These are phyloP conservation scores for Axea sp. DNA, from an alignment of 2,888 invertebrate genomes.

Conservation along the genomic window DNA sequence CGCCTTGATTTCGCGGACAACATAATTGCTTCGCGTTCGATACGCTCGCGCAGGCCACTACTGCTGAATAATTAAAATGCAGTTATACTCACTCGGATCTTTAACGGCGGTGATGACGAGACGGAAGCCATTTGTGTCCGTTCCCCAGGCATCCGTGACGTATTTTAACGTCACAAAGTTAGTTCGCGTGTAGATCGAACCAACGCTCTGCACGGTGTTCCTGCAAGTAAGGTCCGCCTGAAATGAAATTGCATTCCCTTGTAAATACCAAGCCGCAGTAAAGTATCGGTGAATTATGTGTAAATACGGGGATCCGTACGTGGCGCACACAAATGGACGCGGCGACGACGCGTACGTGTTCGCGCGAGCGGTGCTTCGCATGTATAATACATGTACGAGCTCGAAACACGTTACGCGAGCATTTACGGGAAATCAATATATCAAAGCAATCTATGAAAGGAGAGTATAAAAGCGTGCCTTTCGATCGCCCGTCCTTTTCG, in stretches of 20 bases:
- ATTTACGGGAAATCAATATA: constrained; percentile 55
- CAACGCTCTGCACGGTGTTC: constrained; percentile 93
- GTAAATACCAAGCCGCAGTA: constrained; percentile 48
- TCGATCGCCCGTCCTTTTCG: too few species aligned
- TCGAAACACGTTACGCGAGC: constrained; percentile 34
- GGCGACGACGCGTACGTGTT: constrained; percentile 1
- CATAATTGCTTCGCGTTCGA: too few species aligned
- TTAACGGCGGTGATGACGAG: constrained; percentile 96
- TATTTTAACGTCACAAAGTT: constrained; percentile 97
- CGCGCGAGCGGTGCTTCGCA: constrained; percentile 17
- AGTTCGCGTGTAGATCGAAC: constrained; percentile 93
- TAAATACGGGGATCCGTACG: constrained; percentile 26
- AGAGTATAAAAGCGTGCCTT: constrained; percentile 7
- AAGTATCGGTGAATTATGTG: constrained; percentile 55
- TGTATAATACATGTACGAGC: constrained; percentile 23
- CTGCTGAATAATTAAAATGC: background rate
- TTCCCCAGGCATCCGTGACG: constrained; percentile 96
- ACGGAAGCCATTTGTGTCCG: constrained; percentile 94
- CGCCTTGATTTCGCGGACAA: too few species aligned
- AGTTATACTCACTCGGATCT: constrained; percentile 90
- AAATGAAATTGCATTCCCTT: constrained; percentile 70
- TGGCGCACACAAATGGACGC: too few species aligned
- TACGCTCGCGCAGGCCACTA: too few species aligned
- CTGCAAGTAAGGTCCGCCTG: constrained; percentile 95
- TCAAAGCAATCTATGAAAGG: constrained; percentile 25